These are phyloP conservation scores for Tyrannus savana DNA, from an alignment of 2,113 vertebrate genomes.

Conservation along the genomic window DNA sequence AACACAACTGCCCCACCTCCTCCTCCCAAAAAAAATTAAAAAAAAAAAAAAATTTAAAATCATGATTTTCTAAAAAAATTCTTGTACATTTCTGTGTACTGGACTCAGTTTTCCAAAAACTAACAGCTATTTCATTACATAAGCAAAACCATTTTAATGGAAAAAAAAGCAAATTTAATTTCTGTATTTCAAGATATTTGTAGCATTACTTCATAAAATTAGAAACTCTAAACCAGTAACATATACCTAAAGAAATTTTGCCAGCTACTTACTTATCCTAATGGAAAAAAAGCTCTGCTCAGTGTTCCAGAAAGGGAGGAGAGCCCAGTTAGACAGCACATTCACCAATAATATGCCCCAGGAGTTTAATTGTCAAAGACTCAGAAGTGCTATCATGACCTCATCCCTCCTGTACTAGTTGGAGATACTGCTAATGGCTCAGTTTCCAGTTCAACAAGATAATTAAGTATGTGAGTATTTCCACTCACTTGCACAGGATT, in stretches of 20 bases:
- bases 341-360: background rate
- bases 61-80: background rate
- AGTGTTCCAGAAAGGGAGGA: background rate
- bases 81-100: background rate
- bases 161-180: background rate
- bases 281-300: background rate
- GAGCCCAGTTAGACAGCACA: background rate
- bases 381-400: no score
- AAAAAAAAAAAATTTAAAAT: background rate
- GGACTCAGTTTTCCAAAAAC: background rate
- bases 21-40: background rate
- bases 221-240: background rate
- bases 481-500: background rate
- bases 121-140: background rate
- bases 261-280: background rate
- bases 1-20: accelerated
- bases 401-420: background rate
- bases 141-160: background rate
- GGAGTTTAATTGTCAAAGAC: background rate
- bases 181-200: background rate
- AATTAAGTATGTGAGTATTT: background rate
- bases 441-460: background rate
- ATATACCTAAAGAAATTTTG: background rate
- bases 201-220: background rate
- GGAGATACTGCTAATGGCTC: background rate